Evolutionary conservation across 2,888 invertebrate species (phyloP).

Genomic region (Trisateles emortualis): DNA sequence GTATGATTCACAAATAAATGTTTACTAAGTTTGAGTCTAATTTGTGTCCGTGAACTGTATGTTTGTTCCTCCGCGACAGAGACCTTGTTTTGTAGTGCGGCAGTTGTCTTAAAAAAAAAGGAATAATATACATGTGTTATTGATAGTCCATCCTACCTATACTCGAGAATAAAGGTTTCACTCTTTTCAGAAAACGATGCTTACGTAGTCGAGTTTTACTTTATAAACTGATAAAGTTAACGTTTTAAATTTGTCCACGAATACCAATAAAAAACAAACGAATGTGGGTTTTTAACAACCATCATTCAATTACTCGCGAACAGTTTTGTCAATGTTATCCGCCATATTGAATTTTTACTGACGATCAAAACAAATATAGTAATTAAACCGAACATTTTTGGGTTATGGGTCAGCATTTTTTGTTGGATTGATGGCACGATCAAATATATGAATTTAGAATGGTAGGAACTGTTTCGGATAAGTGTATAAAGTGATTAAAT

Average conservation of each 20-base stretch:
- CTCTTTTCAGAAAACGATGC: too few relatives aligned
- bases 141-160: too few relatives aligned
- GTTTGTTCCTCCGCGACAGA: too few relatives aligned
- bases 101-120: too few relatives aligned
- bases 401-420: not conserved
- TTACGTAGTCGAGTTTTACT: not conserved
- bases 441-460: too few relatives aligned
- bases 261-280: slow-evolving; percentile 38
- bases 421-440: not conserved
- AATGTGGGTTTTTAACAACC: slow-evolving; percentile 32
- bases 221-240: too few relatives aligned
- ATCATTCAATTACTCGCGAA: slow-evolving; percentile 42
- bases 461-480: not conserved
- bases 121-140: too few relatives aligned
- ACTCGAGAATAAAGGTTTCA: too few relatives aligned
- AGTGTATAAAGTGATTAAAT: slow-evolving; percentile 21
- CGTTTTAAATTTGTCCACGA: slow-evolving; percentile 16
- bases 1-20: too few relatives aligned
- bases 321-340: slow-evolving; percentile 19
- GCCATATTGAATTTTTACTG: slow-evolving; percentile 41
- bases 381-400: slow-evolving; percentile 27
- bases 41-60: too few relatives aligned
- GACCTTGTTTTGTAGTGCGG: too few relatives aligned
- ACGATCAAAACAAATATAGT: slow-evolving; percentile 30
- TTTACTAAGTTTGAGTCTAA: too few relatives aligned